Base-by-base conservation (phyloP, 2,888 invertebrate species). In the Syritta pipiens region DNA sequence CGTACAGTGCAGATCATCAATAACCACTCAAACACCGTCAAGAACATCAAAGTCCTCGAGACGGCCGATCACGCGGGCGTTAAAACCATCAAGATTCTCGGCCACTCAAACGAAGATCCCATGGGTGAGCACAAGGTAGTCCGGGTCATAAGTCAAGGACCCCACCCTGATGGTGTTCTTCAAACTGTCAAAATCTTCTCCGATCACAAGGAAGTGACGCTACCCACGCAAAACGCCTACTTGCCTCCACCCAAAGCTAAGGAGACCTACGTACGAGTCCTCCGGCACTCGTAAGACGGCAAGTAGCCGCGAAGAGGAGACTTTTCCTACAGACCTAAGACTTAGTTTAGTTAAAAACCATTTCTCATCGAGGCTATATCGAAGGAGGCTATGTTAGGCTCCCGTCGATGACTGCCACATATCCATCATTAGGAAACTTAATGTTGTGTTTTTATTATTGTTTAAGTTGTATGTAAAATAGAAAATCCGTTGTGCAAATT, bases 1-100 rank as follows among this genome's bases (percentile, higher is more conserved):
- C 88, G 87, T 14, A 87, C 86, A 1, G 84, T 87, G 0, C 88
- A 87, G 72, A 86, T 87, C 28, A 82, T 85, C 2, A 84, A 86
- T 46, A 46, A 69, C 9, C 44, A 60, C 1, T 72, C 83, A 0
- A 81, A 83, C 53, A 69, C 77, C 0, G 83, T 84, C 1, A 85
- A 85, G 17, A 87, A 86, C 0, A 83, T 87, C 24, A 85, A 84
- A 75, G 85, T 87, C 28, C 82, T 86, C 0, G 88, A 87, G 42
- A 84, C 85, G 0, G 59, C 84, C 10, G 86, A 86, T 59, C 81
- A 83, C 9, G 69, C 81, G 1, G 87, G 88, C 9, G 85, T 85
- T 9, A 87, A 86, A 59, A 87, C 87, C 0, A 86, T 87, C 14
- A 85, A 87, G 49, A 86, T 87, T 3, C 69, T 87, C 4, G 87